Conservation (phyloP, 2,888 invertebrate genomes). For the Calephelis perditalis region DNA sequence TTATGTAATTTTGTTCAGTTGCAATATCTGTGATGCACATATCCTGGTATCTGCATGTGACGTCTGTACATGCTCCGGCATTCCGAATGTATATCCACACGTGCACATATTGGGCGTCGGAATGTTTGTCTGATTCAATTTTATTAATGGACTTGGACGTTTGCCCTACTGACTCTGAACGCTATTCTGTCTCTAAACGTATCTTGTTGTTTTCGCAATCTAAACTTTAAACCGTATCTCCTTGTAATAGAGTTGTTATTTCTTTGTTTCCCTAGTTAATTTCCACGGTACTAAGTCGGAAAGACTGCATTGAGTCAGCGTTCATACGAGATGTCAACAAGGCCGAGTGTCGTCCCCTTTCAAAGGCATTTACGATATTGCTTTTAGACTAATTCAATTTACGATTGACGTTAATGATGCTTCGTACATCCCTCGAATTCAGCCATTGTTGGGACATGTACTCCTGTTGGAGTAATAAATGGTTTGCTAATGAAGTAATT, state of each 20-base stretch:
- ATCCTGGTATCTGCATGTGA: conserved; percentile 16
- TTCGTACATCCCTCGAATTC: conserved; percentile 30
- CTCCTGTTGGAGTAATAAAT: conserved; percentile 9
- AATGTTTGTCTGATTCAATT: conserved; percentile 76
- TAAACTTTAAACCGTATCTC: conserved; percentile 46
- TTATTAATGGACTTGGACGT: conserved; percentile 78
- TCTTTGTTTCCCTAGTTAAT: conserved; percentile 31
- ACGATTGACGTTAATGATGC: conserved; percentile 45
- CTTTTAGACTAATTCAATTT: conserved; percentile 60
- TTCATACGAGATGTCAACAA: conserved; percentile 57
- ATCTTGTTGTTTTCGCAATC: conserved; percentile 40
- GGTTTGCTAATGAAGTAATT: conserved; percentile 31
- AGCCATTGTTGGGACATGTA: conserved; percentile 20
- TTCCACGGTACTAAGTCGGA: conserved; percentile 37
- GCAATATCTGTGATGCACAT: too few relatives aligned
- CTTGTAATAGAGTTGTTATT: conserved; percentile 44
- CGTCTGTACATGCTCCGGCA: conserved; percentile 29
- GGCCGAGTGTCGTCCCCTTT: conserved; percentile 45
- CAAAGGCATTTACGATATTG: conserved; percentile 56
- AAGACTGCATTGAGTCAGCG: conserved; percentile 67
- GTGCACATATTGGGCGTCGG: conserved; percentile 69
- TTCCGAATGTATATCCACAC: conserved; percentile 59
- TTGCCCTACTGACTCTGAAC: conserved; percentile 74
- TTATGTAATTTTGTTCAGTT: too few relatives aligned
- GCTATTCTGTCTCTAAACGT: conserved; percentile 59